Conservation (phyloP, 35 echinoderm and acorn worm species). For the Acanthaster planci region DNA sequence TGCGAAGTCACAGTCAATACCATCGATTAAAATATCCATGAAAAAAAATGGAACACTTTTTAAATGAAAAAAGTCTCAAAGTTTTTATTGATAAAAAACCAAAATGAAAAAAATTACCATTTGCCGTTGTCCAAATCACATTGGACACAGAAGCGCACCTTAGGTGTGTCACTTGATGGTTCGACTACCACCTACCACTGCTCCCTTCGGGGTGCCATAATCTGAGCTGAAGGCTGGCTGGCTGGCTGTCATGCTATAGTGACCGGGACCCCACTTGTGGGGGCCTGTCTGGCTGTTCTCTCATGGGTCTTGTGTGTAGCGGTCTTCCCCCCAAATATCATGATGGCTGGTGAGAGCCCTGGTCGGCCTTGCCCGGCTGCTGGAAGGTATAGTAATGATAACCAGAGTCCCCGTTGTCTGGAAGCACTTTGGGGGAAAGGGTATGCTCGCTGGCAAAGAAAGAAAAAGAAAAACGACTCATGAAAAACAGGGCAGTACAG, state of each 20-base stretch:
- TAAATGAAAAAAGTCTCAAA: no score
- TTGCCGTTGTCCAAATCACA: no score
- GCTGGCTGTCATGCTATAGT: constrained; percentile 20
- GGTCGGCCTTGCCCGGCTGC: not conserved
- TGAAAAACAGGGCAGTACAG: no score
- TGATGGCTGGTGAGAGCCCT: constrained; percentile 16
- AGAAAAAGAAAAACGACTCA: no score
- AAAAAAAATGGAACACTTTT: no score
- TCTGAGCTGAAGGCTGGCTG: constrained; percentile 29
- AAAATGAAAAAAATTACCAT: no score
- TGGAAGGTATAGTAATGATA: constrained; percentile 31
- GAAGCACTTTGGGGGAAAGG: not conserved
- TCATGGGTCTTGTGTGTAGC: constrained; percentile 26
- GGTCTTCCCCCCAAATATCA: not conserved
- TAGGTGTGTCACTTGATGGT: not conserved
- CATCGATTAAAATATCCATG: no score
- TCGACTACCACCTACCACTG: not conserved
- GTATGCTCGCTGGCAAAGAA: no score
- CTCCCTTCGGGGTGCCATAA: not conserved
- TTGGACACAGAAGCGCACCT: no score
- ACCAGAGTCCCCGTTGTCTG: not conserved
- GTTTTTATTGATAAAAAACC: no score
- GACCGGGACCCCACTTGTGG: not conserved
- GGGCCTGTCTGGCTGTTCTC: constrained; percentile 13
- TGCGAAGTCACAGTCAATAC: no score